Evolutionary conservation across 2,797 vertebrate species (phyloP).

Genomic region (Sebastes flavidus): DNA sequence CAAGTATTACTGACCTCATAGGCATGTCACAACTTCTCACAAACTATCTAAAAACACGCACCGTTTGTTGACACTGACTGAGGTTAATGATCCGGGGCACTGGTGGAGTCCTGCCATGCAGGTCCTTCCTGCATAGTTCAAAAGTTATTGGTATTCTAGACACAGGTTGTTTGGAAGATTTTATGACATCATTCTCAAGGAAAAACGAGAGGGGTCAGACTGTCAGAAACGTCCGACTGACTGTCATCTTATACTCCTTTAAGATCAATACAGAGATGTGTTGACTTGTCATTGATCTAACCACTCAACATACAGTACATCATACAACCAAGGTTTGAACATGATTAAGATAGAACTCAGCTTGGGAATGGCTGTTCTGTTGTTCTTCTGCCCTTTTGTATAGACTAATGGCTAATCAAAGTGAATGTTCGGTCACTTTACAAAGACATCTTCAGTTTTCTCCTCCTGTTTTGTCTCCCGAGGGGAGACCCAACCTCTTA

Average conservation of each 20-base stretch:
- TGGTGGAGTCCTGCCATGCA: not conserved
- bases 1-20: not conserved
- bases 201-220: not conserved
- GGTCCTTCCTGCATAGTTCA: not conserved
- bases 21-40: not conserved
- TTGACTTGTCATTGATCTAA: not conserved
- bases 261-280: not conserved
- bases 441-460: not conserved
- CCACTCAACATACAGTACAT: not conserved
- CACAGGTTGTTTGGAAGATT: not conserved
- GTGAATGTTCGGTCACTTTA: not conserved
- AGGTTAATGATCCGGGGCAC: not conserved
- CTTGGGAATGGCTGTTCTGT: not conserved
- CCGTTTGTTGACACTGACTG: not conserved
- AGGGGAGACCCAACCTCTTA: conserved; percentile 2
- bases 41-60: not conserved
- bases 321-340: not conserved
- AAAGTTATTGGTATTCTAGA: not conserved
- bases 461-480: not conserved
- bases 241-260: not conserved
- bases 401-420: not conserved
- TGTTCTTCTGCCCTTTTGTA: not conserved
- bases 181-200: not conserved
- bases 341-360: too few species aligned
- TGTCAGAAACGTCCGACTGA: not conserved